Base-by-base conservation (phyloP, 2,888 invertebrate genomes). In the Tortricodes alternella region DNA sequence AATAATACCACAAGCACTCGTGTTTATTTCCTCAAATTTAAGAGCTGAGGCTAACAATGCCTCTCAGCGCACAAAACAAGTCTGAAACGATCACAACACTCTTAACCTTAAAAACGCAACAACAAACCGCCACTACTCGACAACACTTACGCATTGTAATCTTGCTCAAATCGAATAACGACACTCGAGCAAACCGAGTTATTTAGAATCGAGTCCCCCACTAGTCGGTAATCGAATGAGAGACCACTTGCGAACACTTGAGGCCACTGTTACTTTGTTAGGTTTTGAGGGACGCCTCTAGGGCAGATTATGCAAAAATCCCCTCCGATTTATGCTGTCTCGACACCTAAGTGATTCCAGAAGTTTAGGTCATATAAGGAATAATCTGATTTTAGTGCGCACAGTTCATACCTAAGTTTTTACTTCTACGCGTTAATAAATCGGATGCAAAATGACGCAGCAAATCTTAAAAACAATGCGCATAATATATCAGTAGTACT, bases 191-290 rank as follows among this genome's bases (percentile, higher is more conserved):
- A 78, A 83, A 84, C 78, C 73, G 76, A 80, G 85, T 82, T 85
- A 85, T 85, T 83, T 83, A 78, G 80, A 81, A 73, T 76, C 71
- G 77, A 77, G 78, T 83, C 83, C 75, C 66, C 76, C 80, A 80
- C 81, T 80, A 82, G 68, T 76, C 77, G 66, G 83, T 89, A 89
- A 89, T 88, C 87, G 89, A 89, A 86, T 89, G 74, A 73, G 74
- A 80, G 85, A 84, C 86, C 89, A 88, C 89, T 89, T 85, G 83
- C 75, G 68, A 76, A 73, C 84, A 83, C 85, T 85, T 76, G 75
- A 83, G 78, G 71, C 70, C 68, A 86, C 86, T 83, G 88, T 85
- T 87, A 87, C 88, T 79, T 87, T 87, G 88, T 89, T 88, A 85
- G 85, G 78, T 85, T 85, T 83, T 75, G 75, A 67, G 73, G 70